Percentiles rank a stretch among this genome's conserved stretches.
Conservation (phyloP, 2,888 invertebrate species). For the Oegoconia quadripuncta region DNA sequence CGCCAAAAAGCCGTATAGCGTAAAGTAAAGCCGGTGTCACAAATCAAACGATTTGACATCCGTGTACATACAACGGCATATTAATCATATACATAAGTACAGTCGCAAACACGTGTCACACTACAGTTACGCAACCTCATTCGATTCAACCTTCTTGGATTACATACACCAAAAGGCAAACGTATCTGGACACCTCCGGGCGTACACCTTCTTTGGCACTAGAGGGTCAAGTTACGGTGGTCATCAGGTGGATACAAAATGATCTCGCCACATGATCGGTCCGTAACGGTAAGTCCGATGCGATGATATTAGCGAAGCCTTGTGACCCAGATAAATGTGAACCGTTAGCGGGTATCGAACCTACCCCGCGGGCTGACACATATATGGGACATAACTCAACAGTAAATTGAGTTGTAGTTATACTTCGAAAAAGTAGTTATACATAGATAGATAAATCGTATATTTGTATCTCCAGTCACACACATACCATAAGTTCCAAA, state of each 20-base stretch:
- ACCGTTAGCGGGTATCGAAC: constrained; percentile 71
- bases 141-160: constrained; percentile 45
- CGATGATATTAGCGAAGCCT: constrained; percentile 74
- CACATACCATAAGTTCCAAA: no score
- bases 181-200: not conserved
- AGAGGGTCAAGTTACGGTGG: constrained; percentile 32
- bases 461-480: no score
- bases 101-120: constrained; percentile 33
- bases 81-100: constrained; percentile 1
- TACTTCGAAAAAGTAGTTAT: no score
- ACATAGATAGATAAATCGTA: no score
- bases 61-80: not conserved
- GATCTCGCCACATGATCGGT: constrained; percentile 50
- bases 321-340: constrained; percentile 61
- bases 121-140: constrained; percentile 60
- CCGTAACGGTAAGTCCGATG: constrained; percentile 56
- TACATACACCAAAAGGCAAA: constrained; percentile 23
- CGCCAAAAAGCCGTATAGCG: no score
- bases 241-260: constrained; percentile 38
- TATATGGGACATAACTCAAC: constrained; percentile 18
- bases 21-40: no score
- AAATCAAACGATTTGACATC: constrained; percentile 1
- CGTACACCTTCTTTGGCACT: not conserved
- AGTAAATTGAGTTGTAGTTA: no score
- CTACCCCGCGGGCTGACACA: constrained; percentile 42